Evolutionary conservation across 1,140 invertebrate genomes (phyloP).

Genomic region (Bombus balteatus): DNA sequence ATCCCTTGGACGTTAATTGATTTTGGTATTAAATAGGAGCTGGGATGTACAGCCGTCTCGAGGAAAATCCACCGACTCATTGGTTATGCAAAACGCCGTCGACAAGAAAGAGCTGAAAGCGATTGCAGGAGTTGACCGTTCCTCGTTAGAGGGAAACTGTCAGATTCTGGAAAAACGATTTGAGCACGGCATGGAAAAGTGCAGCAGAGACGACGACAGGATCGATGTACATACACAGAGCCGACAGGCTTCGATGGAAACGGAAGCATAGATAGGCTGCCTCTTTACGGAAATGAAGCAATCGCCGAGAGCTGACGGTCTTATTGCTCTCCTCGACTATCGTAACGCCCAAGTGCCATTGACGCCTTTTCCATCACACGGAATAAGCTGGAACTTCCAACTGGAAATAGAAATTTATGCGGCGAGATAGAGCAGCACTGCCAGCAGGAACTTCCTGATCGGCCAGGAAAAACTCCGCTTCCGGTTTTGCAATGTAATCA

Average conservation of each 20-base stretch:
- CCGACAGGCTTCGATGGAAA: slow-evolving; percentile 51
- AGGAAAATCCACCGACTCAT: background rate
- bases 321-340: slow-evolving; percentile 59
- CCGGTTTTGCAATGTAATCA: slow-evolving; percentile 52
- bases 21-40: accelerated
- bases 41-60: background rate
- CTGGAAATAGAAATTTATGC: slow-evolving; percentile 67
- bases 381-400: slow-evolving; percentile 60
- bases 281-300: slow-evolving; percentile 72
- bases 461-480: slow-evolving; percentile 56
- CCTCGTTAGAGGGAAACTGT: background rate
- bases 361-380: slow-evolving; percentile 62
- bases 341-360: slow-evolving; percentile 59
- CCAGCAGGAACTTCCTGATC: slow-evolving; percentile 45
- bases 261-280: slow-evolving; percentile 62
- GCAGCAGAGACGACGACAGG: slow-evolving; percentile 28
- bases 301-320: slow-evolving; percentile 59
- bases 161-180: background rate
- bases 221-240: slow-evolving; percentile 41
- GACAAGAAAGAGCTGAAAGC: background rate
- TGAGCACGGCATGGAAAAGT: background rate
- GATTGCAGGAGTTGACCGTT: background rate
- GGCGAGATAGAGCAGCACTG: slow-evolving; percentile 35
- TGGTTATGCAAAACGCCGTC: background rate
- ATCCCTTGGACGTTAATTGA: background rate